These are phyloP conservation scores for Rhimphoctona megacephalus DNA, from an alignment of 2,888 invertebrate genomes.

Conservation along the genomic window DNA sequence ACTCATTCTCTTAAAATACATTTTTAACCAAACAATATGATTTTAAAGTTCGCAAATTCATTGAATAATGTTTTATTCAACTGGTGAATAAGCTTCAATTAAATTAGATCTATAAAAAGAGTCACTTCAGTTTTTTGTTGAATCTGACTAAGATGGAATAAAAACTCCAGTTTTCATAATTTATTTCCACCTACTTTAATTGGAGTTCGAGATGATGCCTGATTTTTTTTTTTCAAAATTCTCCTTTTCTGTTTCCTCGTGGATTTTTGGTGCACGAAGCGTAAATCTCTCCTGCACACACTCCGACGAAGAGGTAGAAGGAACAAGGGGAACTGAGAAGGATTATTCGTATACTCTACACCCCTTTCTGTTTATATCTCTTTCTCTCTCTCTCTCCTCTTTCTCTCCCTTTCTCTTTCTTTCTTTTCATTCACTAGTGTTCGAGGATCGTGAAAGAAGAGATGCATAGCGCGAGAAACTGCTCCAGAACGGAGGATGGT, in stretches of 20 bases:
- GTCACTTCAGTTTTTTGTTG: background rate
- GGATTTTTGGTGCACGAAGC: slow-evolving; percentile 35
- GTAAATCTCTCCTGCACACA: slow-evolving; percentile 28
- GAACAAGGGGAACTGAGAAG: slow-evolving; percentile 29
- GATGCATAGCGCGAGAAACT: slow-evolving; percentile 78
- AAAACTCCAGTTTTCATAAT: background rate
- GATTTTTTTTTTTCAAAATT: slow-evolving; percentile 1
- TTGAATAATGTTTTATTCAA: background rate
- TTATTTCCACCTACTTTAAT: background rate
- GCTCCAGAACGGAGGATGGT: slow-evolving; percentile 76
- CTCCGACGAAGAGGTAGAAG: background rate
- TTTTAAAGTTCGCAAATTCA: background rate
- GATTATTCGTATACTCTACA: slow-evolving; percentile 50
- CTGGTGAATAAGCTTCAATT: background rate
- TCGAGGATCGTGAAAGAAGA: slow-evolving; percentile 47
- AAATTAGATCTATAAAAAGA: background rate
- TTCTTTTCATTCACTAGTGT: slow-evolving; percentile 42
- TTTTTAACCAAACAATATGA: background rate
- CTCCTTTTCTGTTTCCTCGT: slow-evolving; percentile 6
- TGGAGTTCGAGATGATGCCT: background rate
- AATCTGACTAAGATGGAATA: too few relatives aligned
- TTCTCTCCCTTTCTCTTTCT: background rate
- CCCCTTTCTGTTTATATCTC: slow-evolving; percentile 1
- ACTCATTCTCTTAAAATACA: background rate
- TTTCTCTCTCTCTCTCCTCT: slow-evolving; percentile 7